Evolutionary conservation across 1,140 invertebrate genomes (phyloP).

Genomic region (Latrodectus geometricus): DNA sequence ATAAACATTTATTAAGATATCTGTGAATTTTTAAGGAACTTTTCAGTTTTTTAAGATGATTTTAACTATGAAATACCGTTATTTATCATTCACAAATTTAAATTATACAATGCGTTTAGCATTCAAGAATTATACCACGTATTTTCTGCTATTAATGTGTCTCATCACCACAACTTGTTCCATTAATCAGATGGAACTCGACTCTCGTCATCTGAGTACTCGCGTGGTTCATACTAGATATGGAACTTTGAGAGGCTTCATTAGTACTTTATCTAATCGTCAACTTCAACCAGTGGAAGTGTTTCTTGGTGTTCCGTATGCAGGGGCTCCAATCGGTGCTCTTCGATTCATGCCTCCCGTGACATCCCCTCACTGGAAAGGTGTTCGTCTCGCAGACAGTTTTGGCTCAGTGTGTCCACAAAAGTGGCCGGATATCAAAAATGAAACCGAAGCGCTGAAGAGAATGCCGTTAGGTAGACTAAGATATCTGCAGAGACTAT

Average conservation of each 20-base stretch:
- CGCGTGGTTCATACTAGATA: slow-evolving; percentile 88
- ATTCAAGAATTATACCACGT: no score
- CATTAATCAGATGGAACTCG: slow-evolving; percentile 34
- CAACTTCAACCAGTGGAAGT: slow-evolving; percentile 74
- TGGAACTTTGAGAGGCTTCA: slow-evolving; percentile 85
- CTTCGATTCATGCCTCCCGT: slow-evolving; percentile 95
- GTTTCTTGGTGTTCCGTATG: slow-evolving; percentile 84
- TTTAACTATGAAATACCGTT: no score
- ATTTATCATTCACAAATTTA: no score
- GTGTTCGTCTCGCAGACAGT: slow-evolving; percentile 75
- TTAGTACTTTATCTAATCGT: slow-evolving; percentile 23
- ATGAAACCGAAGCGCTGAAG: slow-evolving; percentile 75
- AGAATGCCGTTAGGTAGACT: slow-evolving; percentile 87
- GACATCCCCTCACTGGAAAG: slow-evolving; percentile 81
- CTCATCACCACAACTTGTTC: neutral
- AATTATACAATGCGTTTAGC: no score
- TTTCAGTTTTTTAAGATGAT: no score
- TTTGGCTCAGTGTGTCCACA: slow-evolving; percentile 68
- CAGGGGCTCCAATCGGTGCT: slow-evolving; percentile 88
- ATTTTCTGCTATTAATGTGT: no score
- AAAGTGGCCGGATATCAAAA: slow-evolving; percentile 73
- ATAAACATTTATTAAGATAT: no score
- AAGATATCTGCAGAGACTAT: slow-evolving; percentile 85
- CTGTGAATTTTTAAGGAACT: no score
- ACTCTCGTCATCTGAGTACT: slow-evolving; percentile 66